Evolutionary conservation across 1,140 invertebrate species (phyloP), one percentile per base, ranked within the genome.

Genomic region (Odontomachus brunneus): DNA sequence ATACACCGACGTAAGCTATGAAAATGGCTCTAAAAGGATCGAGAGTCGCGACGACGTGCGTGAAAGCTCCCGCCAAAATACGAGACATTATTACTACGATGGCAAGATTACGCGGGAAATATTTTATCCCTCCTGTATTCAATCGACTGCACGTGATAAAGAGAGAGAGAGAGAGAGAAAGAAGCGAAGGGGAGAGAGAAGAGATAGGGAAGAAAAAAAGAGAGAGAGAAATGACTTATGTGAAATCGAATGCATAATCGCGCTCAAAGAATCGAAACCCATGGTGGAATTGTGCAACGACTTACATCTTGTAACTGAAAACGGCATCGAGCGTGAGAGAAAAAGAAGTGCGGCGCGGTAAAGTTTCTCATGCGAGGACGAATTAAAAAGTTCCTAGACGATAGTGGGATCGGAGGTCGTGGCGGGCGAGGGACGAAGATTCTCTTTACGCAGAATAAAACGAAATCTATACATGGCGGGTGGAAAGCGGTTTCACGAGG

Each of bases 321-420:
- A 80, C 67, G 62, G 9, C 55, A 71, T 74, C 53, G 55, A 74
- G 59, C 17, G 66, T 78, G 63, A 33, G 29, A 33, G 29, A 33
- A 66, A 86, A 22, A 26, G 22, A 19, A 48, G 49, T 38, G 24
- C 22, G 26, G 53, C 51, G 73, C 38, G 53, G 17, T 2, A 51
- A 80, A 71, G 33, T 87, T 86, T 82, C 78, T 82, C 85, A 48
- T 69, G 38, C 24, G 62, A 63, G 53, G 83, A 87, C 85, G 83
- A 88, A 88, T 88, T 88, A 88, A 88, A 88, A 88, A 87, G 83
- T 88, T 88, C 44, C 24, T 17, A 69, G 51, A 2, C 38, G 55
- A 53, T 49, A 33, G 57, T 14, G 66, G 4, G 26, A 29, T n/a
- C 24, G 55, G 73, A 51, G 63, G 67, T 44, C 48, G 71, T 53